These are phyloP conservation scores for Rhodophaea formosa DNA, from an alignment of 2,888 invertebrate species.

Conservation along the genomic window DNA sequence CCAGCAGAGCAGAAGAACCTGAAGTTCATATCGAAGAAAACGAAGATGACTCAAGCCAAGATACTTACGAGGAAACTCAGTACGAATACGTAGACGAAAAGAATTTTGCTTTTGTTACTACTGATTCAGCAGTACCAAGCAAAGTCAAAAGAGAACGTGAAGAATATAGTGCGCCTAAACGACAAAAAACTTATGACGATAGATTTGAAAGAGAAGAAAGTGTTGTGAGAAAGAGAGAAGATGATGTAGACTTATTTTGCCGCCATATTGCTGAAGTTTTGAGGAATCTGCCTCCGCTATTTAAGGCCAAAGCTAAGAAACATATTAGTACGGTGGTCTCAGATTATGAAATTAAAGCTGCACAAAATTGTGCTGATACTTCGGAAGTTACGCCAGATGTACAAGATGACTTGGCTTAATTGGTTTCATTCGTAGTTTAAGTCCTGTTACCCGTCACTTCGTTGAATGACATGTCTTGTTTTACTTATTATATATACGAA, in stretches of 20 bases:
- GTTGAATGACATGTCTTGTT: too few relatives aligned
- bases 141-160: neutral
- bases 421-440: too few relatives aligned
- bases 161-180: neutral
- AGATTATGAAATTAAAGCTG: constrained; percentile 13
- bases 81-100: neutral
- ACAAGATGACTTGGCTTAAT: neutral
- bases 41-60: constrained; percentile 2
- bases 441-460: too few relatives aligned
- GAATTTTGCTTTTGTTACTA: neutral
- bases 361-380: neutral
- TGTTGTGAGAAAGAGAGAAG: constrained; percentile 1
- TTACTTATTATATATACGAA: too few relatives aligned
- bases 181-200: neutral
- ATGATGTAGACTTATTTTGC: constrained; percentile 7
- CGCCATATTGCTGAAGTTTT: constrained; percentile 13
- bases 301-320: constrained; percentile 10
- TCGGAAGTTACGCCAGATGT: neutral
- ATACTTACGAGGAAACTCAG: neutral
- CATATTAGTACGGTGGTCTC: neutral
- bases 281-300: constrained; percentile 1
- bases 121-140: neutral
- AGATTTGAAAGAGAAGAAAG: neutral
- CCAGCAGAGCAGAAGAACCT: neutral
- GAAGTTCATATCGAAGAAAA: neutral